A percentile compares a stretch with the other conserved stretches of the same genome.
These are phyloP conservation scores for Altica lythri DNA, from an alignment of 2,888 invertebrate species.

Conservation along the genomic window DNA sequence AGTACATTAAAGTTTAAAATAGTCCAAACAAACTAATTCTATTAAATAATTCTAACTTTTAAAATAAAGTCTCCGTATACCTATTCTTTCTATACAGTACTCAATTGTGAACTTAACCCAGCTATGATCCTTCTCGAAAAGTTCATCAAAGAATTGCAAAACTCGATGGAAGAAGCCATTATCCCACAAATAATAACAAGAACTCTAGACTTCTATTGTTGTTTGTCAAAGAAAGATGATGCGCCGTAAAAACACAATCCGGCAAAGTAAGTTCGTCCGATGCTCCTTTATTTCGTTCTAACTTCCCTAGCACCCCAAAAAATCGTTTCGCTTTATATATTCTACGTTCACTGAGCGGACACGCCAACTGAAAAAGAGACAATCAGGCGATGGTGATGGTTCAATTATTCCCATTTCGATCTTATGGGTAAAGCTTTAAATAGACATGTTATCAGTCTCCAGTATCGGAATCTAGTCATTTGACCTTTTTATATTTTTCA, in stretches of 20 bases:
- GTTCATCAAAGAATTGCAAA: slow-evolving; percentile 23
- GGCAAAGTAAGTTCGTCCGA: slow-evolving; percentile 16
- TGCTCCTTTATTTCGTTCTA: slow-evolving; percentile 10
- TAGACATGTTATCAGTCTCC: not conserved
- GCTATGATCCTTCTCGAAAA: slow-evolving; percentile 15
- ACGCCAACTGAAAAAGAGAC: slow-evolving; percentile 18
- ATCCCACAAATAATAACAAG: slow-evolving; percentile 25
- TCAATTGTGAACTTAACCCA: slow-evolving; percentile 18
- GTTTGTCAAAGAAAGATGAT: slow-evolving; percentile 25
- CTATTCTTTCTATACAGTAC: slow-evolving; percentile 1
- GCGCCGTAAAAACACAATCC: slow-evolving; percentile 20
- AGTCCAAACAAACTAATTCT: too few relatives aligned
- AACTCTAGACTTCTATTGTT: slow-evolving; percentile 24
- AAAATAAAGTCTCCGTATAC: not conserved
- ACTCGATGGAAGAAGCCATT: slow-evolving; percentile 20
- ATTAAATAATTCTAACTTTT: slow-evolving; percentile 3
- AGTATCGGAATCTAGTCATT: not conserved
- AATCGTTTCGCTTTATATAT: slow-evolving; percentile 14
- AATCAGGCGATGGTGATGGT: slow-evolving; percentile 7
- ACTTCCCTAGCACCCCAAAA: slow-evolving; percentile 18
- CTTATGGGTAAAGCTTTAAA: not conserved
- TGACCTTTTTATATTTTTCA: not conserved
- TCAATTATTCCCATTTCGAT: slow-evolving; percentile 10
- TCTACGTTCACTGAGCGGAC: slow-evolving; percentile 2
- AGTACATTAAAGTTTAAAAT: too few relatives aligned